Evolutionary conservation across 2,797 vertebrate species (phyloP).

Genomic region (Melanotaenia parkinsoni): DNA sequence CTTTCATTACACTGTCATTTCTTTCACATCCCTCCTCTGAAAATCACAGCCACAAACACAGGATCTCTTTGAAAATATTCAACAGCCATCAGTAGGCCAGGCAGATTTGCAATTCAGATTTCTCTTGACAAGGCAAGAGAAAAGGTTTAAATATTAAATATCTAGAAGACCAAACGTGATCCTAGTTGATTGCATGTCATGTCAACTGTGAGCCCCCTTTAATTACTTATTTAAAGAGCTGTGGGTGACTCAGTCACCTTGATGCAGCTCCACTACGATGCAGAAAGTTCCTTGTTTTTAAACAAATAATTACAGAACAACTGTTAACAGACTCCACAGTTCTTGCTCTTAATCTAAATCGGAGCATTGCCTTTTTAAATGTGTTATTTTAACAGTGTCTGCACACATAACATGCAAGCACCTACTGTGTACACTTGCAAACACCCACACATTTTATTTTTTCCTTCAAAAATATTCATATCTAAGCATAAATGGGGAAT

Average conservation of each 20-base stretch:
- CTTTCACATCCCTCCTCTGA: conserved; percentile 31
- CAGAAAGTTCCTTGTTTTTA: not conserved
- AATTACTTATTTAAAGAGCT: conserved; percentile 44
- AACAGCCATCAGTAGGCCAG: not conserved
- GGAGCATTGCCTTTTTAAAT: too few species aligned
- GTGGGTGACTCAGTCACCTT: conserved; percentile 35
- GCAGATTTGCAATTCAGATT: conserved; percentile 51
- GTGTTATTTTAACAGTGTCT: not conserved
- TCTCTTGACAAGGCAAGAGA: conserved; percentile 26
- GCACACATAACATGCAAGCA: conserved; percentile 1
- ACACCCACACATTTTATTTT: conserved; percentile 2
- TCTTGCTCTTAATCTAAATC: not conserved
- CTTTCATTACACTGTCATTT: conserved; percentile 41
- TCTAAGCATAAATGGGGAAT: not conserved
- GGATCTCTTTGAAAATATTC: conserved; percentile 24
- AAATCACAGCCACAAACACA: conserved; percentile 28
- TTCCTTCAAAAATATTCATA: not conserved
- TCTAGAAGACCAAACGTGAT: conserved; percentile 45
- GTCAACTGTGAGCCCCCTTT: conserved; percentile 45
- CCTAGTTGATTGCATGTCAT: conserved; percentile 43
- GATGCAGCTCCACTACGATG: conserved; percentile 1
- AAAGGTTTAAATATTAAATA: conserved; percentile 55
- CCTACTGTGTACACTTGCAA: conserved; percentile 9
- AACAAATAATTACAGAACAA: conserved; percentile 1
- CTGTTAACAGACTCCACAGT: not conserved